Percentiles rank a stretch among this genome's conserved stretches.
phyloP scores from a whole-genome alignment of 53 echinoderm and acorn worm species.

The Echinarachnius parma region DNA sequence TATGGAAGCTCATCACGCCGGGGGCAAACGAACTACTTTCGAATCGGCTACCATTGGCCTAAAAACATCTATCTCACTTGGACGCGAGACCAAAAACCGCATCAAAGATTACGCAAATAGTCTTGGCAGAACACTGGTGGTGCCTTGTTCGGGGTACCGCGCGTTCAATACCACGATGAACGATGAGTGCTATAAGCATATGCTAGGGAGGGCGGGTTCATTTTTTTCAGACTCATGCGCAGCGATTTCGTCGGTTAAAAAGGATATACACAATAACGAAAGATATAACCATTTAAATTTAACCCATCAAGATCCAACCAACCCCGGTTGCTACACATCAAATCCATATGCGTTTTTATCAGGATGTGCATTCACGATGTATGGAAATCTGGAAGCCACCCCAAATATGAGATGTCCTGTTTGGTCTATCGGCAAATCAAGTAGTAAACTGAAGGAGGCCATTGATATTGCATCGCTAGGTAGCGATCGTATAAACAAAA shows the following conservation, averaged over 20 bases:
- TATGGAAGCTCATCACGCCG: neutral
- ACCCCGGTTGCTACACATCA: neutral
- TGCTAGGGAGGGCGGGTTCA: neutral
- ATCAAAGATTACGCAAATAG: neutral
- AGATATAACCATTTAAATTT: neutral
- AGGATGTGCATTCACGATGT: neutral
- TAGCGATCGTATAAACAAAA: neutral
- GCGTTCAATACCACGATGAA: neutral
- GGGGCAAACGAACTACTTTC: too few relatives aligned
- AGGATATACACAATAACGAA: neutral
- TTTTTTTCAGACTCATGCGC: neutral
- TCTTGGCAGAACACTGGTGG: neutral
- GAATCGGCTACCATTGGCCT: neutral
- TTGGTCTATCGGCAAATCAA: neutral
- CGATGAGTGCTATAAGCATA: neutral
- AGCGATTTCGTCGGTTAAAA: neutral
- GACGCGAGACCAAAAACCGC: neutral
- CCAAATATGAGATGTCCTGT: too few relatives aligned
- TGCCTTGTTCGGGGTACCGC: neutral
- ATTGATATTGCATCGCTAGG: neutral
- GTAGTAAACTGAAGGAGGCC: neutral
- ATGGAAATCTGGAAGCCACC: too few relatives aligned
- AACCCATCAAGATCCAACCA: neutral
- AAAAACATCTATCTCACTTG: neutral
- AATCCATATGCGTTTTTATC: neutral